Evolutionary conservation across 1,140 invertebrate genomes (phyloP).

Genomic region (Alviniconcha marisindica): DNA sequence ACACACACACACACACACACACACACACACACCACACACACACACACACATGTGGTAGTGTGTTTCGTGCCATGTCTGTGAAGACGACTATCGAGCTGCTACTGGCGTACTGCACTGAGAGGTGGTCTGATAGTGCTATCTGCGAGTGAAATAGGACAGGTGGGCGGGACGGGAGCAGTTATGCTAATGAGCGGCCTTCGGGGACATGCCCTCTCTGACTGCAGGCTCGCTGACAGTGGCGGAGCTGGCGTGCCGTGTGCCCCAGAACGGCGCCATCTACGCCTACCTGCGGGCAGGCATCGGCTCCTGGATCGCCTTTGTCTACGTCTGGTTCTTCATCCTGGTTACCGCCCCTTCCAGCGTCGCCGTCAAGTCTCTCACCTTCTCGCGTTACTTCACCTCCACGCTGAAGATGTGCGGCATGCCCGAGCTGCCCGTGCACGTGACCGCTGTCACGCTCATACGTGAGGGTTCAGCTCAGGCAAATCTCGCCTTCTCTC

Average conservation of each 20-base stretch:
- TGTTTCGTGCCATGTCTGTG: background rate
- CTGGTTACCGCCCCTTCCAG: conserved; percentile 83
- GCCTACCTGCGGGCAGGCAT: conserved; percentile 65
- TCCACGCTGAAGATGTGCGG: conserved; percentile 63
- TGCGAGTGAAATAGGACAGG: too few relatives aligned
- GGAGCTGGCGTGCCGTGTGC: conserved; percentile 87
- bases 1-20: too few relatives aligned
- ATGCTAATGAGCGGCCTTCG: background rate
- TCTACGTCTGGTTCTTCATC: conserved; percentile 87
- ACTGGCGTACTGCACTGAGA: background rate
- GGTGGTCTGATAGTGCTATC: too few relatives aligned
- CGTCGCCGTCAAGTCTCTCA: conserved; percentile 75
- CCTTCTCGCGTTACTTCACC: conserved; percentile 62
- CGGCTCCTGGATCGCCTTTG: conserved; percentile 86
- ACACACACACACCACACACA: too few relatives aligned
- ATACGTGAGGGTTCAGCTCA: conserved; percentile 60
- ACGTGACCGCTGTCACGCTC: conserved; percentile 56
- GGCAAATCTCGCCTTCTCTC: too few relatives aligned
- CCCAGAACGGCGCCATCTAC: conserved; percentile 70
- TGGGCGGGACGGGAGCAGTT: too few relatives aligned
- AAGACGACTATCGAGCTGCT: background rate
- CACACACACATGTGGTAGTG: background rate
- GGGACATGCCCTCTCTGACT: too few relatives aligned
- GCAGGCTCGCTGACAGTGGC: conserved; percentile 88
- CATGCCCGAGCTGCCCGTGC: conserved; percentile 53